Conservation (phyloP, 2,888 invertebrate species). For the Cylindroiulus punctatus region DNA sequence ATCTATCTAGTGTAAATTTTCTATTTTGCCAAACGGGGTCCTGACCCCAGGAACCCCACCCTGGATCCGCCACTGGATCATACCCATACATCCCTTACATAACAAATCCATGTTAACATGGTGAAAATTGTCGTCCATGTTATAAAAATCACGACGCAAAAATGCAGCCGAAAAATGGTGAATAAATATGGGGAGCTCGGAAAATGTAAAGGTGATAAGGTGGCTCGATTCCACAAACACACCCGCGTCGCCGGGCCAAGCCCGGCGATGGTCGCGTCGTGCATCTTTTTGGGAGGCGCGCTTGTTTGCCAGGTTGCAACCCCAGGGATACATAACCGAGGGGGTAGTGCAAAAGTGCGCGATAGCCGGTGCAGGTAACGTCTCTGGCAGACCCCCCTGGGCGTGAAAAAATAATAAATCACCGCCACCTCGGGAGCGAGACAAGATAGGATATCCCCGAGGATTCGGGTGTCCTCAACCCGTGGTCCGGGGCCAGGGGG, state of each 20-base stretch:
- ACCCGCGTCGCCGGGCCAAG: not conserved
- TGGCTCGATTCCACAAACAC: not conserved
- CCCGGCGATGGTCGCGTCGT: not conserved
- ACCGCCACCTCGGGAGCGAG: not conserved
- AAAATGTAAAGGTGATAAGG: not conserved
- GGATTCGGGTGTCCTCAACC: not conserved
- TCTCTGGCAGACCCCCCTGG: not conserved
- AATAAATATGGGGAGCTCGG: not conserved
- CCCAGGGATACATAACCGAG: not conserved
- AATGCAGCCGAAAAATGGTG: not conserved
- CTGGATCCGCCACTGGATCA: too few relatives aligned
- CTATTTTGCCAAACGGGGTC: too few relatives aligned
- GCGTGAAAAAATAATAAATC: not conserved
- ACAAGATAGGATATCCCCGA: constrained; percentile 1
- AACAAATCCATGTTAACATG: too few relatives aligned
- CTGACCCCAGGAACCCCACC: too few relatives aligned
- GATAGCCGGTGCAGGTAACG: constrained; percentile 1
- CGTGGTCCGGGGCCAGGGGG: not conserved
- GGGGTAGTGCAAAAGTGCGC: not conserved
- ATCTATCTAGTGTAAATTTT: too few relatives aligned
- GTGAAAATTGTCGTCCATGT: too few relatives aligned
- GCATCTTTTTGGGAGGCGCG: not conserved
- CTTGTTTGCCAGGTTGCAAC: not conserved
- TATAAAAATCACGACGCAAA: too few relatives aligned
- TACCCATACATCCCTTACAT: too few relatives aligned